These are phyloP conservation scores for Myotis brandtii DNA, from an alignment of 2,113 vertebrate genomes.

Conservation along the genomic window DNA sequence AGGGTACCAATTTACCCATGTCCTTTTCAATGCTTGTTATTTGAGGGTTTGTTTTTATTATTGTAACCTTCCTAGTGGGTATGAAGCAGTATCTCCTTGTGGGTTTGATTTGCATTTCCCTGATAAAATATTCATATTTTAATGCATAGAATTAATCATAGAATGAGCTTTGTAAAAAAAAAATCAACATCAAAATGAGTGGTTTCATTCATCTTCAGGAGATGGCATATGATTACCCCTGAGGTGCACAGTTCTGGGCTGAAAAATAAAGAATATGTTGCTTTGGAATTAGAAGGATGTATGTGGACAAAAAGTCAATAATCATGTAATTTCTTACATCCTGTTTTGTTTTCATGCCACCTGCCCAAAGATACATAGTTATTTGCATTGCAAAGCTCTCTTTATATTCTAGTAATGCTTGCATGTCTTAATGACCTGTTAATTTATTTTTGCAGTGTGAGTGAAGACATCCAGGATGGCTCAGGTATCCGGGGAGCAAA, in stretches of 20 bases:
- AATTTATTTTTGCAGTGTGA: conserved; percentile 82
- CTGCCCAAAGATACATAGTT: conserved; percentile 14
- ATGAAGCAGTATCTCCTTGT: not conserved
- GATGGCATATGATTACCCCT: not conserved
- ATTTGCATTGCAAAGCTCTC: not conserved
- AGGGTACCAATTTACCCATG: not conserved
- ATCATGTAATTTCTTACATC: not conserved
- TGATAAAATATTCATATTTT: conserved; percentile 47
- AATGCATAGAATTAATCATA: conserved; percentile 49
- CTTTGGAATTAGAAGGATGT: not conserved
- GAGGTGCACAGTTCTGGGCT: not conserved
- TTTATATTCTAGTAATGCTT: accelerated
- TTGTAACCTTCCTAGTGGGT: not conserved
- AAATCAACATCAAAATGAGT: not conserved
- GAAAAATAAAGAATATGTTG: conserved; percentile 15
- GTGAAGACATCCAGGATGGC: conserved; percentile 89
- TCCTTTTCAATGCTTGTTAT: not conserved
- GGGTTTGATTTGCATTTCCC: conserved; percentile 21
- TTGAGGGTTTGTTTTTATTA: conserved; percentile 5
- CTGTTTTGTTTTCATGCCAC: not conserved
- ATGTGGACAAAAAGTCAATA: not conserved
- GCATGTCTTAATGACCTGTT: conserved; percentile 56
- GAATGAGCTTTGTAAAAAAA: conserved; percentile 26
- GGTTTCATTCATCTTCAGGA: not conserved
- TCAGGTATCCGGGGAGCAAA: conserved; percentile 90